Evolutionary conservation across 2,888 invertebrate genomes (phyloP).

Genomic region (Pyrrhosoma nymphula): DNA sequence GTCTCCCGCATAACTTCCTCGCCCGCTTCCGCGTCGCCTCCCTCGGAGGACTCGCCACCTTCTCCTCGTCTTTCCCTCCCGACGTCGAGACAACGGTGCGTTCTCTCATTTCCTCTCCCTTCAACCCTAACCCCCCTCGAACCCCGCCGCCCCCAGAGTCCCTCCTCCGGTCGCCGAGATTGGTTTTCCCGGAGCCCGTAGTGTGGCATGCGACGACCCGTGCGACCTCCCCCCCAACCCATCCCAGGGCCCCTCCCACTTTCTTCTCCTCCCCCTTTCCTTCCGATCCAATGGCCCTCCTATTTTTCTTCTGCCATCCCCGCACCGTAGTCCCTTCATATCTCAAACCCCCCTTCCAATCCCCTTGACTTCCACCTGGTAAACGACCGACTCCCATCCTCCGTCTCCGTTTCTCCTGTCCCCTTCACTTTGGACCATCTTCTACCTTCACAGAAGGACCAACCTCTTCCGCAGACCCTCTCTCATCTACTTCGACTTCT

Average conservation of each 20-base stretch:
- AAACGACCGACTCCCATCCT: background rate
- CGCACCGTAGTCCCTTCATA: background rate
- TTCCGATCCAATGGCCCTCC: conserved; percentile 38
- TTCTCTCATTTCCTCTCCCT: background rate
- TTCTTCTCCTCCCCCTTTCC: background rate
- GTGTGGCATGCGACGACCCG: conserved; percentile 56
- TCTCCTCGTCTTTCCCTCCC: background rate
- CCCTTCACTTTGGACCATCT: background rate
- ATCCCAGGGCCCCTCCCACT: background rate
- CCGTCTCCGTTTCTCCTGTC: background rate
- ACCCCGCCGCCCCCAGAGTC: too few species aligned
- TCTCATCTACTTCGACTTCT: background rate
- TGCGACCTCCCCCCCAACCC: background rate
- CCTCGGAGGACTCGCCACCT: background rate
- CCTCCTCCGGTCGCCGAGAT: conserved; percentile 41
- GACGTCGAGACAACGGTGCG: background rate
- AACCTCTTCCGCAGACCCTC: background rate
- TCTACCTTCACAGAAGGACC: background rate
- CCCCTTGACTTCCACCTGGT: background rate
- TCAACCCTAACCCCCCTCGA: too few species aligned
- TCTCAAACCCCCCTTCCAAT: background rate
- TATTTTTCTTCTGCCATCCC: conserved; percentile 7
- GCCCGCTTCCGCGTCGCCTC: background rate
- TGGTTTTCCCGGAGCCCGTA: conserved; percentile 55
- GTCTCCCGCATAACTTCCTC: background rate